A percentile compares a stretch with the other conserved stretches of the same genome.
Evolutionary conservation across 2,888 invertebrate species (phyloP).

Genomic region (Heliconius charithonia): DNA sequence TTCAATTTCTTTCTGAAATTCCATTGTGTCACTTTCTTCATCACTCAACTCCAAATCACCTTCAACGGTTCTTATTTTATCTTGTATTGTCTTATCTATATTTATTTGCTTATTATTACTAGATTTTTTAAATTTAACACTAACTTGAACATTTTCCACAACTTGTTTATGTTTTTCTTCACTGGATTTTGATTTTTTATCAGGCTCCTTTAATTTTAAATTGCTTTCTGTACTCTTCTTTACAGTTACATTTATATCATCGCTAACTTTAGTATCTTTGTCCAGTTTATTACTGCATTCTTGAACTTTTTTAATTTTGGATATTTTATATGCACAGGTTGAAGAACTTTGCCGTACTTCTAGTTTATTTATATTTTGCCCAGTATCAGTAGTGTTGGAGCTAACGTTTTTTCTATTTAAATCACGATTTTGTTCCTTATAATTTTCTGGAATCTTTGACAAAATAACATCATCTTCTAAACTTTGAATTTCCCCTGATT

Average conservation of each 20-base stretch:
- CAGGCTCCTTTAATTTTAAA: neutral
- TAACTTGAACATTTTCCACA: neutral
- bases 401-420: neutral
- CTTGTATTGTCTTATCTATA: conserved; percentile 25
- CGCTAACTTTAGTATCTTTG: neutral
- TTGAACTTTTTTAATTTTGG: conserved; percentile 50
- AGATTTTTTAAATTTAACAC: neutral
- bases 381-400: neutral
- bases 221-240: neutral
- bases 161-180: neutral
- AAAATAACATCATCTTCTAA: conserved; percentile 39
- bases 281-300: neutral
- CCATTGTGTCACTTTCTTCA: conserved; percentile 64
- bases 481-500: conserved; percentile 58
- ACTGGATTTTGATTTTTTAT: neutral
- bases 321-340: conserved; percentile 51
- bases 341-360: conserved; percentile 11
- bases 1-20: conserved; percentile 31
- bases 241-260: neutral
- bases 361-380: neutral
- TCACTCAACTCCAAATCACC: conserved; percentile 76
- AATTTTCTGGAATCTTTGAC: conserved; percentile 16
- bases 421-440: conserved; percentile 20
- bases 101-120: neutral
- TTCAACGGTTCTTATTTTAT: conserved; percentile 59